A percentile compares a stretch with the other conserved stretches of the same genome.
These are phyloP conservation scores for Menura novaehollandiae DNA, from an alignment of 2,113 vertebrate species.

Conservation along the genomic window DNA sequence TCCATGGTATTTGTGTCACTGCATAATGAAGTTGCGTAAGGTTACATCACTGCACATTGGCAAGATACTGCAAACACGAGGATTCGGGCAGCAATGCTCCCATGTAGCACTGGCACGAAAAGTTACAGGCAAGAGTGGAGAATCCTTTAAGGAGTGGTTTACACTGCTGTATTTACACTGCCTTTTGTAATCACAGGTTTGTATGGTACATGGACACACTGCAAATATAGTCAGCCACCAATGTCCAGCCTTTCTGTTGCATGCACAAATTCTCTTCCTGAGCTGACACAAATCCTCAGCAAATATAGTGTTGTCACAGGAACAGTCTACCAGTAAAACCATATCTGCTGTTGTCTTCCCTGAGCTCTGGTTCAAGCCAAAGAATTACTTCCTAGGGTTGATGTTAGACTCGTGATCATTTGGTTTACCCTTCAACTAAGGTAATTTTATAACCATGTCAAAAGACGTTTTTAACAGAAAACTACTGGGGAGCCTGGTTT, in stretches of 20 bases:
- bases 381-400: neutral
- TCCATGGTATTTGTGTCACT: neutral
- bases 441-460: neutral
- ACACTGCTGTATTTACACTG: neutral
- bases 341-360: neutral
- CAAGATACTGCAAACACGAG: neutral
- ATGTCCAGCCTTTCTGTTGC: neutral
- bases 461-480: neutral
- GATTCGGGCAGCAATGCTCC: neutral
- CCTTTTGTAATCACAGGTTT: neutral
- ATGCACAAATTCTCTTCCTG: neutral
- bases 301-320: neutral
- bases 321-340: neutral
- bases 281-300: neutral
- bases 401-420: rapidly evolving
- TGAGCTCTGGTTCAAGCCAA: neutral
- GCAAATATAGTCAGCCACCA: neutral
- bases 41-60: neutral
- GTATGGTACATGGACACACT: neutral
- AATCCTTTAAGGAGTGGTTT: neutral
- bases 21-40: neutral
- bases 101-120: neutral
- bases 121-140: neutral
- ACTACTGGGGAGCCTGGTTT: neutral
- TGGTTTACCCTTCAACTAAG: neutral